Conservation (phyloP, 2,888 invertebrate genomes). For the Mamestra brassicae region DNA sequence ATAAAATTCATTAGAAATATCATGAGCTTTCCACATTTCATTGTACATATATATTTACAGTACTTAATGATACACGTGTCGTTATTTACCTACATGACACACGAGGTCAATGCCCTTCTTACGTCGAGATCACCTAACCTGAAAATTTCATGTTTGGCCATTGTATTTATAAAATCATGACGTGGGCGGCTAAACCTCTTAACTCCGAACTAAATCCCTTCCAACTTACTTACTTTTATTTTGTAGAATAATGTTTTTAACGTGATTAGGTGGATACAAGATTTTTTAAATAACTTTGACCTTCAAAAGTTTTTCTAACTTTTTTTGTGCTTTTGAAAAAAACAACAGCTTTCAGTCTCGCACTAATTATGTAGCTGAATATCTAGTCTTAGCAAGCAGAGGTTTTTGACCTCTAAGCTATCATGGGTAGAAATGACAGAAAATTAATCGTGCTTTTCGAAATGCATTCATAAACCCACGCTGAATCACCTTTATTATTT, state of each 20-base stretch:
- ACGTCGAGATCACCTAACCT: conserved; percentile 4
- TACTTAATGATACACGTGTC: too few species aligned
- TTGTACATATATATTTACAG: too few species aligned
- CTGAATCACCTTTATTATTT: too few species aligned
- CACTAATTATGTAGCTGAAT: too few species aligned
- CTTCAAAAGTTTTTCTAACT: neutral
- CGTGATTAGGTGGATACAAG: neutral
- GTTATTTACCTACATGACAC: neutral
- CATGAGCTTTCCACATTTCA: too few species aligned
- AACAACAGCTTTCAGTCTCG: neutral
- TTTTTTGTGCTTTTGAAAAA: neutral
- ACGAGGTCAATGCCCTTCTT: conserved; percentile 18
- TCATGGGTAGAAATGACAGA: too few species aligned
- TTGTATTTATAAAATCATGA: conserved; percentile 11
- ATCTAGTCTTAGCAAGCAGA: neutral
- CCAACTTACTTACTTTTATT: conserved; percentile 15
- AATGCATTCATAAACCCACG: too few species aligned
- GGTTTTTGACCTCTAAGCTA: too few species aligned
- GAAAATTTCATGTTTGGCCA: conserved; percentile 16
- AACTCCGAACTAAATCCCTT: neutral
- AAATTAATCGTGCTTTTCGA: too few species aligned
- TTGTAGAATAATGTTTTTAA: conserved; percentile 11
- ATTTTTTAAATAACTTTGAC: conserved; percentile 1
- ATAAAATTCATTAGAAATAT: too few species aligned
- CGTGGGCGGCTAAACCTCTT: conserved; percentile 19